Percentiles rank a stretch among this genome's conserved stretches.
Conservation (phyloP, 2,797 vertebrate genomes). For the Otus scops region DNA sequence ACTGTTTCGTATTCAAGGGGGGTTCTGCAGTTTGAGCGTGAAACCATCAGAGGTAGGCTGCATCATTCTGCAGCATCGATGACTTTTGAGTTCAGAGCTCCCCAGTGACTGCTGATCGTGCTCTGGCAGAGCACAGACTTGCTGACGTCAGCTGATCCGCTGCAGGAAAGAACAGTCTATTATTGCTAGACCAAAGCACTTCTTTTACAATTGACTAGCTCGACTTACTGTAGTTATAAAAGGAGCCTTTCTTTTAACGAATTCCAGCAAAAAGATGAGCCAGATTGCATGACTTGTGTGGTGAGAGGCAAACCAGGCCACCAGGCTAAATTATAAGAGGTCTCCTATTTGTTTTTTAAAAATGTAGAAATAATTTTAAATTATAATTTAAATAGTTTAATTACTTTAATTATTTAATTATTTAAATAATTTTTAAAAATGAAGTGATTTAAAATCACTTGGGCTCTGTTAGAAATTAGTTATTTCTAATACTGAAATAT, state of each 20-base stretch:
- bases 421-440: neutral
- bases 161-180: slow-evolving; percentile 79
- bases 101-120: slow-evolving; percentile 24
- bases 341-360: neutral
- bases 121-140: slow-evolving; percentile 67
- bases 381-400: neutral
- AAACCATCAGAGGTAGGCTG: neutral
- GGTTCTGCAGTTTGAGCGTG: neutral
- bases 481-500: neutral
- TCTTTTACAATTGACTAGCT: slow-evolving; percentile 79
- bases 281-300: neutral
- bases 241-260: slow-evolving; percentile 75
- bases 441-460: neutral
- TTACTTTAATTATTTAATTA: neutral
- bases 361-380: neutral
- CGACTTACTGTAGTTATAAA: slow-evolving; percentile 74
- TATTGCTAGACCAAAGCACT: slow-evolving; percentile 77
- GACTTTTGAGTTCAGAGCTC: slow-evolving; percentile 30
- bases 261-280: slow-evolving; percentile 55
- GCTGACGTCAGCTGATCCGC: slow-evolving; percentile 68
- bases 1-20: neutral
- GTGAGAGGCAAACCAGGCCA: neutral
- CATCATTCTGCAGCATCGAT: slow-evolving; percentile 28
- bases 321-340: neutral
- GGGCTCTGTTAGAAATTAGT: neutral